A percentile compares a stretch with the other conserved stretches of the same genome.
Evolutionary conservation across 2,888 invertebrate genomes (phyloP).

Genomic region (Scrobipalpa atriplicella): DNA sequence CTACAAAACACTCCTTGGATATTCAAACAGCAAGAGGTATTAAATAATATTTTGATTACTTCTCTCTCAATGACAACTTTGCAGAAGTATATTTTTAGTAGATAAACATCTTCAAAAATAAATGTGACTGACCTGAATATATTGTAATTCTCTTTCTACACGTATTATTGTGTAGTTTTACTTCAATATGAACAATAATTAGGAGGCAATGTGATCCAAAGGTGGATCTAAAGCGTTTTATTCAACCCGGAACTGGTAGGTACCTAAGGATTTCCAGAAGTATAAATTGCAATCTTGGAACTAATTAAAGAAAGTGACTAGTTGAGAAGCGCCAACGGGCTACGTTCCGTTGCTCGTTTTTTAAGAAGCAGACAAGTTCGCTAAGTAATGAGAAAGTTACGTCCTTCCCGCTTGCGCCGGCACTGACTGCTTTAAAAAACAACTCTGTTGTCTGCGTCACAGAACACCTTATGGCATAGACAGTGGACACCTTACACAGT

Average conservation of each 20-base stretch:
- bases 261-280: background rate
- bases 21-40: too few relatives aligned
- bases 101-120: too few relatives aligned
- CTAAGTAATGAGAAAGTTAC: constrained; percentile 9
- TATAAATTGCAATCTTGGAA: constrained; percentile 2
- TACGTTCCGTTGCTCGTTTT: constrained; percentile 7
- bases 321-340: background rate
- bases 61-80: too few relatives aligned
- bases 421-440: background rate
- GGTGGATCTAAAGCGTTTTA: too few relatives aligned
- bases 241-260: background rate
- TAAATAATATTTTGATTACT: too few relatives aligned
- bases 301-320: constrained; percentile 9
- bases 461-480: background rate
- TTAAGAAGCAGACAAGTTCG: constrained; percentile 11
- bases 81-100: too few relatives aligned
- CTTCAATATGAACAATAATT: too few relatives aligned
- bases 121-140: too few relatives aligned
- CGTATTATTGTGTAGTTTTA: too few relatives aligned
- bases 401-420: background rate
- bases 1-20: too few relatives aligned
- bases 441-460: background rate
- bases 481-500: background rate
- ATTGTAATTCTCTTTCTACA: too few relatives aligned
- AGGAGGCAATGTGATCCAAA: too few relatives aligned